Conservation (phyloP, 2,113 vertebrate species). For the Saimiri boliviensis region DNA sequence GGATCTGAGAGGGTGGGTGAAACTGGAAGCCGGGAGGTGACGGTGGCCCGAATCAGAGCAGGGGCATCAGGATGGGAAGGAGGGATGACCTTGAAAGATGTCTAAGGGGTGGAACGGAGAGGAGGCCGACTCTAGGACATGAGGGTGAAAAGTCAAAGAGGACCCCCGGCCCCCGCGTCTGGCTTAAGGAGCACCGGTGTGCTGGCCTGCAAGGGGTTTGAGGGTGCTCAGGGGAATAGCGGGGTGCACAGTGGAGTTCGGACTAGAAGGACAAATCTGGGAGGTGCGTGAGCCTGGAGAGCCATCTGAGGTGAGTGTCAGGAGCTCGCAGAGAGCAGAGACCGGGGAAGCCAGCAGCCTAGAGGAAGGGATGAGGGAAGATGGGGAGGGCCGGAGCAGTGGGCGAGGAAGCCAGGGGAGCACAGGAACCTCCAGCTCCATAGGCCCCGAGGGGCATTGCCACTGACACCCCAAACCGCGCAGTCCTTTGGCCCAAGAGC, state of each 20-base stretch:
- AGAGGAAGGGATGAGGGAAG: background rate
- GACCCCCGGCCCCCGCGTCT: background rate
- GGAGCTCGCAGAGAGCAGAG: background rate
- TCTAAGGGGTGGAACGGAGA: background rate
- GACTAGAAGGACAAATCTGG: background rate
- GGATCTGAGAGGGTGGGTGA: background rate
- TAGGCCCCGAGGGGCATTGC: background rate
- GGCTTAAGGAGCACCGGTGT: background rate
- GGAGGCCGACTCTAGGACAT: background rate
- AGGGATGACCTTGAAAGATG: background rate
- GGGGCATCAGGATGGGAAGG: background rate
- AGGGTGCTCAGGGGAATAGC: background rate
- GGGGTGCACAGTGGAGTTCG: background rate
- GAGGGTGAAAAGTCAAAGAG: background rate
- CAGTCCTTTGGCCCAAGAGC: background rate
- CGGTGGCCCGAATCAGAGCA: background rate
- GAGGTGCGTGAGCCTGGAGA: background rate
- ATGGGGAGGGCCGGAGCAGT: fast-evolving
- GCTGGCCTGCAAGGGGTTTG: background rate
- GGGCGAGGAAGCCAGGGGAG: background rate
- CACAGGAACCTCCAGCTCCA: background rate
- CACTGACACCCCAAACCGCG: background rate
- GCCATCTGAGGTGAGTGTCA: background rate
- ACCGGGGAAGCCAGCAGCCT: background rate
- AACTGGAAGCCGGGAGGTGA: background rate